Evolutionary conservation across 2,888 invertebrate genomes (phyloP).

Genomic region (Hydrotaea diabolus): DNA sequence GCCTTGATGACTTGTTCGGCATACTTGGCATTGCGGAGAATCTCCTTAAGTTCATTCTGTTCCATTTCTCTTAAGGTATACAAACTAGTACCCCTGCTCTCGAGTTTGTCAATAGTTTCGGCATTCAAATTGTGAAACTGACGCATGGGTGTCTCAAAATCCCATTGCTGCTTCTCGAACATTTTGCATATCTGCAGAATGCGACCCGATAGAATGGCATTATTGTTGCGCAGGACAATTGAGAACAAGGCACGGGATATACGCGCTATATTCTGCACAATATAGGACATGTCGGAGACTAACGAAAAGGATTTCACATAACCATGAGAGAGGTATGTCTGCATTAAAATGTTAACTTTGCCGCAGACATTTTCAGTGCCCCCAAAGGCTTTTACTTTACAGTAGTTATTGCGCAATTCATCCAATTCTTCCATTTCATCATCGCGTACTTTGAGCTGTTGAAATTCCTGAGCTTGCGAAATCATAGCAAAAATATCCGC

Average conservation of each 20-base stretch:
- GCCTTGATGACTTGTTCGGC: slow-evolving; percentile 90
- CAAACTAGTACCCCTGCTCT: slow-evolving; percentile 88
- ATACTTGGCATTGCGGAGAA: slow-evolving; percentile 87
- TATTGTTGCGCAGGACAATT: slow-evolving; percentile 93
- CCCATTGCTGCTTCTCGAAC: slow-evolving; percentile 96
- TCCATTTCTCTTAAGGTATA: slow-evolving; percentile 93
- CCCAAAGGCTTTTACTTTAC: slow-evolving; percentile 89
- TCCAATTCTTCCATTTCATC: slow-evolving; percentile 97
- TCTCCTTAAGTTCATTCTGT: slow-evolving; percentile 90
- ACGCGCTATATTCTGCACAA: slow-evolving; percentile 91
- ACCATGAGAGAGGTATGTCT: slow-evolving; percentile 92
- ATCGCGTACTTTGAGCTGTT: slow-evolving; percentile 96
- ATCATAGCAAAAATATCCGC: slow-evolving; percentile 94
- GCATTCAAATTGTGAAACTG: slow-evolving; percentile 90
- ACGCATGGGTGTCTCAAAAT: slow-evolving; percentile 90
- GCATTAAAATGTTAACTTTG: slow-evolving; percentile 94
- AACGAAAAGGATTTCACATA: slow-evolving; percentile 84
- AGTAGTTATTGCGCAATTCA: slow-evolving; percentile 86
- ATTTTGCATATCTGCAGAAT: slow-evolving; percentile 94
- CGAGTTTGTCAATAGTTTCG: slow-evolving; percentile 91
- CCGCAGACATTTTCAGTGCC: slow-evolving; percentile 94
- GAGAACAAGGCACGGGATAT: slow-evolving; percentile 97
- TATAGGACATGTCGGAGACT: slow-evolving; percentile 79
- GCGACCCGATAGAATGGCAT: slow-evolving; percentile 92
- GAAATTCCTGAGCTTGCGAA: slow-evolving; percentile 95